phyloP scores from a whole-genome alignment of 2,797 vertebrate genomes.

The Cryptoblepharus egeriae region DNA sequence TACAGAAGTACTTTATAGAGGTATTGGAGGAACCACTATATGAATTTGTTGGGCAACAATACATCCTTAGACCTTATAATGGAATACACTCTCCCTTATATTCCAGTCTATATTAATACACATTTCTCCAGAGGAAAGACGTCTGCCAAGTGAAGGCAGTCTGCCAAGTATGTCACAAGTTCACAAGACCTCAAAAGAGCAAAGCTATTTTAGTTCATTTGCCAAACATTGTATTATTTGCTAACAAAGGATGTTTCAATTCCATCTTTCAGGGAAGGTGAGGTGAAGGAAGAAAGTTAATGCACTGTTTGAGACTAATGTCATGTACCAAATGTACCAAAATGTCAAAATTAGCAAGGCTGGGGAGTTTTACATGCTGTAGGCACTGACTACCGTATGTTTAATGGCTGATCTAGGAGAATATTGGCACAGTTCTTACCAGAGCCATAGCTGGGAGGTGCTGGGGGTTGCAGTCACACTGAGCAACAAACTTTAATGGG shows the following conservation, averaged over 20 bases:
- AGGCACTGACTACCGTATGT: not conserved
- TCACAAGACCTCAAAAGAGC: slow-evolving; percentile 10
- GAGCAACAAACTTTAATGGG: too few species aligned
- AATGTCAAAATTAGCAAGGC: not conserved
- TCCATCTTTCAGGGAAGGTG: not conserved
- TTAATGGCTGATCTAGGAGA: not conserved
- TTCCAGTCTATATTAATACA: not conserved
- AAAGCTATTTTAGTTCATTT: slow-evolving; percentile 1
- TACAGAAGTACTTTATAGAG: slow-evolving; percentile 10
- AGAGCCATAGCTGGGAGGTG: too few species aligned
- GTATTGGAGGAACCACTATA: not conserved
- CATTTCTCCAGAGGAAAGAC: not conserved
- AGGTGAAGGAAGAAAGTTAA: not conserved
- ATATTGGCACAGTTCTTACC: too few species aligned
- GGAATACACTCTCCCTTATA: slow-evolving; percentile 8
- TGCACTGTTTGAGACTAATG: not conserved
- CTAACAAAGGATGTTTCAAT: not conserved
- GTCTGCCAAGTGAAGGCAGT: slow-evolving; percentile 27
- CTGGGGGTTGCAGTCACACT: too few species aligned
- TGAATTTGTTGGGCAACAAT: not conserved
- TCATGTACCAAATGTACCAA: too few species aligned
- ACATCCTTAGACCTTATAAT: too few species aligned
- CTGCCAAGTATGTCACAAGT: not conserved
- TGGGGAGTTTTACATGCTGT: not conserved
- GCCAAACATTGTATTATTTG: slow-evolving; percentile 7